These are phyloP conservation scores for Sorex araneus DNA, from an alignment of 2,113 vertebrate genomes.

Conservation along the genomic window DNA sequence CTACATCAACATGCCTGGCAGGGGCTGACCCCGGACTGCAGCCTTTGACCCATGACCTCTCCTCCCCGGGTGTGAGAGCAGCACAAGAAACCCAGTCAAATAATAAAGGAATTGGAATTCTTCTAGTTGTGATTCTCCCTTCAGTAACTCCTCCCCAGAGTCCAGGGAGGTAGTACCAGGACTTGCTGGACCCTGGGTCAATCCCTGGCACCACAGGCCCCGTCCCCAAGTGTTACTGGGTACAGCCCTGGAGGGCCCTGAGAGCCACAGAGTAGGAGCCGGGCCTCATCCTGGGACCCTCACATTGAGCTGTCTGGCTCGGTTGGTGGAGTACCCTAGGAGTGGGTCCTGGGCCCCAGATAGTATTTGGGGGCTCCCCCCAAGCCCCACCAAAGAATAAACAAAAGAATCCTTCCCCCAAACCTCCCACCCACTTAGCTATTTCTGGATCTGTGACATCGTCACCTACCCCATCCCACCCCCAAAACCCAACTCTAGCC, in stretches of 20 bases:
- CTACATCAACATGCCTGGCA: slow-evolving; percentile 79
- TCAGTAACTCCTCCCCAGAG: background rate
- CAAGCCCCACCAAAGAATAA: no score
- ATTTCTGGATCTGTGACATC: background rate
- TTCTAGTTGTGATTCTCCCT: slow-evolving; percentile 43
- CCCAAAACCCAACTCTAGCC: background rate
- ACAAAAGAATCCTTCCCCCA: background rate
- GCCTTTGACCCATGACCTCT: slow-evolving; percentile 19
- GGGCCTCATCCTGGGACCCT: no score
- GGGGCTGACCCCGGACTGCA: slow-evolving; percentile 52
- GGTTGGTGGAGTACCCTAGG: no score
- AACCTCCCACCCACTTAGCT: background rate
- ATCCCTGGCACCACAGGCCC: no score
- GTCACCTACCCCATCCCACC: background rate
- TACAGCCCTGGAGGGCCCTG: no score
- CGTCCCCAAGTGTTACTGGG: no score
- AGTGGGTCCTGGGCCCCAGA: no score
- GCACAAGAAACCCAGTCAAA: background rate
- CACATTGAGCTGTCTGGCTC: no score
- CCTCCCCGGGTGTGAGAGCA: background rate
- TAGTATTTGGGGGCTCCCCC: no score
- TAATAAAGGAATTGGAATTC: slow-evolving; percentile 69
- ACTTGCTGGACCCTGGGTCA: no score
- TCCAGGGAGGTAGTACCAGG: no score
- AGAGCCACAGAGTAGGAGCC: no score